These are phyloP conservation scores for Nomada flava DNA, from an alignment of 2,888 invertebrate genomes.

Conservation along the genomic window DNA sequence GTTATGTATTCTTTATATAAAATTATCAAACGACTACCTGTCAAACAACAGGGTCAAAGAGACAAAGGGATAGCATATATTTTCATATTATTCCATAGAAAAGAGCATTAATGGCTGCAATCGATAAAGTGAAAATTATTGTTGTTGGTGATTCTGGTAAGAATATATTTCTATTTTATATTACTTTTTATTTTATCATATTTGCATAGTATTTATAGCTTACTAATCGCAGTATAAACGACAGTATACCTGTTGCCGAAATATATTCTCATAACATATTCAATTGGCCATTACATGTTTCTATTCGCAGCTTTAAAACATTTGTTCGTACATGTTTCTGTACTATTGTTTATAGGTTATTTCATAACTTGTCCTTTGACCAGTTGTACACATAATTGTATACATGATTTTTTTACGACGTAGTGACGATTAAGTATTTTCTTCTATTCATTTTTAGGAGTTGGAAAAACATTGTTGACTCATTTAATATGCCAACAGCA, in stretches of 20 bases:
- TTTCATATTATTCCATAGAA: constrained; percentile 50
- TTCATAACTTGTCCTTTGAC: background rate
- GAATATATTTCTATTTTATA: constrained; percentile 23
- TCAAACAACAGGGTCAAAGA: constrained; percentile 39
- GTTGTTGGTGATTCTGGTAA: constrained; percentile 96
- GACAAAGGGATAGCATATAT: constrained; percentile 42
- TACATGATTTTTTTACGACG: background rate
- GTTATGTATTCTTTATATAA: constrained; percentile 46
- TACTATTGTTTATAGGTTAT: constrained; percentile 31
- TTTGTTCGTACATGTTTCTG: background rate
- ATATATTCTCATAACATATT: background rate
- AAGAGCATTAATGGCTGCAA: constrained; percentile 88
- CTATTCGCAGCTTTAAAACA: background rate
- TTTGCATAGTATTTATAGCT: background rate
- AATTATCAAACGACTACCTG: constrained; percentile 46
- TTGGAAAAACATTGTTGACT: constrained; percentile 98
- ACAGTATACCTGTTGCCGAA: background rate
- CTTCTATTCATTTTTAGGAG: constrained; percentile 87
- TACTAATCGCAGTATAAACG: background rate
- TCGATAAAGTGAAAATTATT: constrained; percentile 95
- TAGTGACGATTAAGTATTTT: background rate
- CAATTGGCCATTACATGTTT: background rate
- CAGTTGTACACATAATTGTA: background rate
- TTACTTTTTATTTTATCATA: constrained; percentile 3
- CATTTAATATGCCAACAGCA: constrained; percentile 96